Evolutionary conservation across 2,888 invertebrate genomes (phyloP), one percentile per base, ranked within the genome.

Genomic region (Ectemnius lituratus): DNA sequence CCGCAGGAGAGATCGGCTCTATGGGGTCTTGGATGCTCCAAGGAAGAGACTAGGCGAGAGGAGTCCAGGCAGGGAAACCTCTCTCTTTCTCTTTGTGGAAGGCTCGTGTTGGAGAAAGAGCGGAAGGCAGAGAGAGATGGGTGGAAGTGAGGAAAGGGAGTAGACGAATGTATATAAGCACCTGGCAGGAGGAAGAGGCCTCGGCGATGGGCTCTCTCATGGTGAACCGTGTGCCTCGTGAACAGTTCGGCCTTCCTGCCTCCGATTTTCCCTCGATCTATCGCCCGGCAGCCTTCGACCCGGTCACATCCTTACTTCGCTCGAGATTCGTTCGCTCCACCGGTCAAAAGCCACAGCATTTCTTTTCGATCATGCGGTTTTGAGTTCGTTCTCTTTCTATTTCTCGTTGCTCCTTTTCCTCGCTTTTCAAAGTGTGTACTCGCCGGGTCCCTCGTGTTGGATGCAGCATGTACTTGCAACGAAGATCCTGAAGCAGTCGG

Each of bases 121-220:
- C 62, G 67, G 64, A 59, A 67, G 60, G 64, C 75, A 79, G 77
- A 75, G 80, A 80, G 70, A 81, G 79, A 73, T 76, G 73, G 80
- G 78, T 78, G 79, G 75, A 79, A 82, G 77, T 67, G 75, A 81
- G 80, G 77, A 81, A 82, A 37, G 37, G 78, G 76, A 83, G 80
- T 78, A 82, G 80, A 75, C 81, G 80, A 84, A 85, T 82, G 84
- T 86, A 89, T 88, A 89, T 89, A 89, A 89, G 88, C 81, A 78
- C 85, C 84, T 81, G 79, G 80, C 79, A 82, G 79, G 37, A 37
- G 78, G 82, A 83, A 80, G 72, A 84, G 81, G 78, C 74, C 77
- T 78, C 83, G 81, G 23, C 23, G 23, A 87, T 88, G 84, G 88
- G 89, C 88, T 89, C 89, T 89, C 88, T 89, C 88, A 87, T 87